Evolutionary conservation across 2,113 vertebrate genomes (phyloP).

Genomic region (Urocynchramus pylzowi): DNA sequence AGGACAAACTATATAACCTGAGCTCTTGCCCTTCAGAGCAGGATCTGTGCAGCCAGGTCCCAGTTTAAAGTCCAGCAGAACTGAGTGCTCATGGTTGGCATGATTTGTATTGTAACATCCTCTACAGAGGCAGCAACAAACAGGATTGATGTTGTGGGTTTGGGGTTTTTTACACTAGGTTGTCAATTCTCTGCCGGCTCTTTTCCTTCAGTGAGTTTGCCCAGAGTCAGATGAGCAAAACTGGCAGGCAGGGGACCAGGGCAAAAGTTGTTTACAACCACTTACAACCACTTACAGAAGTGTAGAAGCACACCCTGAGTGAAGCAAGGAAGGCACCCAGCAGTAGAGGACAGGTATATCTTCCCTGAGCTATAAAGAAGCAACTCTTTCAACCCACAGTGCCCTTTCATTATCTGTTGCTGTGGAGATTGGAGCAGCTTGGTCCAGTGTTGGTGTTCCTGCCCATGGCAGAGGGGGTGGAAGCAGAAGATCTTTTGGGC

Average conservation of each 20-base stretch:
- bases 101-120: background rate
- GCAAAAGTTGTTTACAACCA: background rate
- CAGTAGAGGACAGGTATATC: rapidly evolving
- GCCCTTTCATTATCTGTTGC: background rate
- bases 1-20: background rate
- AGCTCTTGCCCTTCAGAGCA: background rate
- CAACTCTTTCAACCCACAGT: background rate
- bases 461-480: background rate
- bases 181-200: background rate
- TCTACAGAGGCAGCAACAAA: background rate
- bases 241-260: background rate
- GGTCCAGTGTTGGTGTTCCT: background rate
- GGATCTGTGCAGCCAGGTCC: background rate
- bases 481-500: background rate
- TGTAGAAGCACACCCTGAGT: background rate
- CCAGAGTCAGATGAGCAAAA: background rate
- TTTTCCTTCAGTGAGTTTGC: background rate
- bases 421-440: background rate
- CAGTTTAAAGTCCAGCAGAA: background rate
- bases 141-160: background rate
- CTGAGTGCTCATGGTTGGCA: background rate
- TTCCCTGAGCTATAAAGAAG: background rate
- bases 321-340: background rate
- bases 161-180: background rate
- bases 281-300: background rate